Evolutionary conservation across 2,797 vertebrate genomes (phyloP).

Genomic region (Pantherophis vulpinus): DNA sequence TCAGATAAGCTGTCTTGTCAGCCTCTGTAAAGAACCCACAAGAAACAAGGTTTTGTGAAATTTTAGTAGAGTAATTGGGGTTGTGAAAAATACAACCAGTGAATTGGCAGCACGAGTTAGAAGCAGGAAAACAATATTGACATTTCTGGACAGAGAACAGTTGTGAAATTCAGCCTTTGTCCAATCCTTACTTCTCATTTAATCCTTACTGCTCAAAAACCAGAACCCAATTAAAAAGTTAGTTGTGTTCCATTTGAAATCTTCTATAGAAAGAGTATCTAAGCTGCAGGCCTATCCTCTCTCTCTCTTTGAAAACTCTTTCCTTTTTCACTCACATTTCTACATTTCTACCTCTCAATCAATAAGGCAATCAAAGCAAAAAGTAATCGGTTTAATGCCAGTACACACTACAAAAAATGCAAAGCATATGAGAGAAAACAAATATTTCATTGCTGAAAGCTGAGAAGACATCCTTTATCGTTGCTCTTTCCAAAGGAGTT

Average conservation of each 20-base stretch:
- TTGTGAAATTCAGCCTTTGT: neutral
- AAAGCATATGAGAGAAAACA: neutral
- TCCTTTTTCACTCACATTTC: neutral
- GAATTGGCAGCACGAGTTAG: neutral
- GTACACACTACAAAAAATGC: neutral
- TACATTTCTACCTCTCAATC: neutral
- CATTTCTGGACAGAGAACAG: neutral
- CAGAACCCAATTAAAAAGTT: neutral
- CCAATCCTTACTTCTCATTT: neutral
- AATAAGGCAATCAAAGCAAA: neutral
- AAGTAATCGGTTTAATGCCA: neutral
- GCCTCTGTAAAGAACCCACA: constrained; percentile 72
- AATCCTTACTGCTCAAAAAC: neutral
- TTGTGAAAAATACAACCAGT: neutral
- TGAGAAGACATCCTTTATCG: neutral
- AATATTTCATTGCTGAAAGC: neutral
- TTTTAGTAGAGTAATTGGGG: neutral
- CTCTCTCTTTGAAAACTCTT: neutral
- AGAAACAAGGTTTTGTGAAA: neutral
- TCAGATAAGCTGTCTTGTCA: constrained; percentile 85
- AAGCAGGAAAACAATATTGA: neutral
- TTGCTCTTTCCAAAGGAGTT: neutral
- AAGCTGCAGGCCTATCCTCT: neutral
- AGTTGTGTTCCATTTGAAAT: neutral
- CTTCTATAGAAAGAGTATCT: neutral